phyloP scores from a whole-genome alignment of 2,113 vertebrate species.

The Cryptomyrus ogoouensis region DNA sequence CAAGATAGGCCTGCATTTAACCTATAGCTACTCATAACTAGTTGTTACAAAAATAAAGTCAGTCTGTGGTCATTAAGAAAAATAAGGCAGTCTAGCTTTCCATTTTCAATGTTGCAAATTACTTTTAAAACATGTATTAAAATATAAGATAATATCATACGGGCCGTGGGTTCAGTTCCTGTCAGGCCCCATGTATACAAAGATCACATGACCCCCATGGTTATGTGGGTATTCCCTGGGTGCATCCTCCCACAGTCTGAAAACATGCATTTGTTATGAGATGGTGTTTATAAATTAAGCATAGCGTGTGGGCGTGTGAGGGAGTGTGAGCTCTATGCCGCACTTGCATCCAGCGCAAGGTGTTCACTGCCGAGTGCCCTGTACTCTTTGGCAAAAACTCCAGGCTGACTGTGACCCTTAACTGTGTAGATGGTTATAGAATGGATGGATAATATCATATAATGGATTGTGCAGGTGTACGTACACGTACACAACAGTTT shows the following conservation, averaged over 20 bases:
- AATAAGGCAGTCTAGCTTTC: neutral
- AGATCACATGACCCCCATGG: neutral
- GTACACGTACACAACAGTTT: neutral
- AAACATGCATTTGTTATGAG: neutral
- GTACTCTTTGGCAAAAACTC: neutral
- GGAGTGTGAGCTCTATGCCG: neutral
- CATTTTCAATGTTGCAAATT: neutral
- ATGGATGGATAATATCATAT: neutral
- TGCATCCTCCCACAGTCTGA: neutral
- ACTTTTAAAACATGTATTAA: neutral
- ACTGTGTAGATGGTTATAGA: neutral
- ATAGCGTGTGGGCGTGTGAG: neutral
- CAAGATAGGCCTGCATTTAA: neutral
- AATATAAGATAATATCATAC: neutral
- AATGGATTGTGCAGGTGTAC: constrained; percentile 10
- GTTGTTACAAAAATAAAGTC: neutral
- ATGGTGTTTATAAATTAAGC: neutral
- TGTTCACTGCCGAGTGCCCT: neutral
- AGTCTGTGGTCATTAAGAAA: neutral
- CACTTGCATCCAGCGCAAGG: neutral
- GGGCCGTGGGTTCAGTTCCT: neutral
- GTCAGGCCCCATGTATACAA: neutral
- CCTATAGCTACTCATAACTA: neutral
- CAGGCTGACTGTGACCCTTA: neutral
- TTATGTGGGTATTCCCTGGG: neutral